Conservation (phyloP, 2,113 vertebrate species). For the Pseudorasbora parva region DNA sequence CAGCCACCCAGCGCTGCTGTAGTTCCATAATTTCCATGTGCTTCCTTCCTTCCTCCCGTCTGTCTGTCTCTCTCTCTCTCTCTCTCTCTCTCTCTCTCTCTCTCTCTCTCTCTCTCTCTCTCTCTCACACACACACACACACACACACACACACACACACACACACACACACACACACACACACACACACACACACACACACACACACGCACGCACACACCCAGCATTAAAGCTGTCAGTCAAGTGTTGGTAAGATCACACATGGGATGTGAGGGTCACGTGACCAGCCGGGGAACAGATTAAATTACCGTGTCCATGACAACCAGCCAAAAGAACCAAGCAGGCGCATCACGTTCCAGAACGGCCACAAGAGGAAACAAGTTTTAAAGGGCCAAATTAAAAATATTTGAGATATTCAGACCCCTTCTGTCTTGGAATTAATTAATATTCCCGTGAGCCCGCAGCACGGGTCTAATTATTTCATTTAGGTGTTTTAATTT, state of each 20-base stretch:
- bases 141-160: not conserved
- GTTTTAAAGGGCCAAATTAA: not conserved
- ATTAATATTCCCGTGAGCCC: slow-evolving; percentile 11
- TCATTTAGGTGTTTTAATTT: slow-evolving; percentile 13
- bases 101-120: not conserved
- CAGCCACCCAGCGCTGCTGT: not conserved
- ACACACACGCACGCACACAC: too few species aligned
- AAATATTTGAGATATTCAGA: not conserved
- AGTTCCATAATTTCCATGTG: not conserved
- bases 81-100: not conserved
- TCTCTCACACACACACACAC: not conserved
- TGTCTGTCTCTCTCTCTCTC: not conserved
- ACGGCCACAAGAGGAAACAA: slow-evolving; percentile 13
- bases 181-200: not conserved
- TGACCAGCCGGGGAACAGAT: slow-evolving; percentile 18
- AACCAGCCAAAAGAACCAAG: slow-evolving; percentile 3
- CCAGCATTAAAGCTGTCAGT: not conserved
- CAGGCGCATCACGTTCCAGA: not conserved
- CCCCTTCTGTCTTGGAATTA: not conserved
- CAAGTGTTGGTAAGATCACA: not conserved
- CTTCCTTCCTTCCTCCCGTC: not conserved
- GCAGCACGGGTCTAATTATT: slow-evolving; percentile 22
- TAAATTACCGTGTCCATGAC: slow-evolving; percentile 32
- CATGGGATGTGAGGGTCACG: not conserved
- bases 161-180: not conserved